phyloP scores from a whole-genome alignment of 2,888 invertebrate genomes.

The Amphipoea lucens region DNA sequence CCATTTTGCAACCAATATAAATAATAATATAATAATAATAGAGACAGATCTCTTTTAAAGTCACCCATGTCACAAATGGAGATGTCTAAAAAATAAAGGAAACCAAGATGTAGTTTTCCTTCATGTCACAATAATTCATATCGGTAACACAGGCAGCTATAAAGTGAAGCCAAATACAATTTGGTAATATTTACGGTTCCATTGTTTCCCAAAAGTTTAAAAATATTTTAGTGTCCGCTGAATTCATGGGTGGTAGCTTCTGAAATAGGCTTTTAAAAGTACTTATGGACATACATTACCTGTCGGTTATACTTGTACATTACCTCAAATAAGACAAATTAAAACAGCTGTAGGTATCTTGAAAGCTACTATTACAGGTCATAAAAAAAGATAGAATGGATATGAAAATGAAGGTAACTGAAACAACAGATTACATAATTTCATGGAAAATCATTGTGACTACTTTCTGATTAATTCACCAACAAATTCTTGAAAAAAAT shows the following conservation, averaged over 20 bases:
- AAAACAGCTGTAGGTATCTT: not conserved
- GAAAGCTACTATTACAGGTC: not conserved
- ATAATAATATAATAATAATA: too few relatives aligned
- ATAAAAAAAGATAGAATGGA: not conserved
- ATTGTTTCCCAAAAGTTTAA: conserved; percentile 56
- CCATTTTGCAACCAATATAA: not conserved
- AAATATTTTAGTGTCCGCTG: conserved; percentile 42
- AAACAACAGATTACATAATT: not conserved
- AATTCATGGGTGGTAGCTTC: conserved; percentile 31
- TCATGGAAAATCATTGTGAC: not conserved
- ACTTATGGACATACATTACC: not conserved
- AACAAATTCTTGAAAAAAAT: not conserved
- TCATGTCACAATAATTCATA: conserved; percentile 38
- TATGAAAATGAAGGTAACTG: not conserved
- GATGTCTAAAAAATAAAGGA: not conserved
- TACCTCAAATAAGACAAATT: not conserved
- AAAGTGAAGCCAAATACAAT: conserved; percentile 38
- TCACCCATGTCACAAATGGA: not conserved
- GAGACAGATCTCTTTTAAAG: too few relatives aligned
- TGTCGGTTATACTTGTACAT: not conserved
- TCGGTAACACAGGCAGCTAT: conserved; percentile 24
- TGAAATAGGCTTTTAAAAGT: conserved; percentile 32
- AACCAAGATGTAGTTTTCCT: conserved; percentile 19
- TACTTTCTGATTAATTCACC: not conserved
- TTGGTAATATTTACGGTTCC: conserved; percentile 47